Percentiles rank a stretch among this genome's conserved stretches.
Conservation (phyloP, 2,113 vertebrate genomes). For the Phrynocephalus versicolor region DNA sequence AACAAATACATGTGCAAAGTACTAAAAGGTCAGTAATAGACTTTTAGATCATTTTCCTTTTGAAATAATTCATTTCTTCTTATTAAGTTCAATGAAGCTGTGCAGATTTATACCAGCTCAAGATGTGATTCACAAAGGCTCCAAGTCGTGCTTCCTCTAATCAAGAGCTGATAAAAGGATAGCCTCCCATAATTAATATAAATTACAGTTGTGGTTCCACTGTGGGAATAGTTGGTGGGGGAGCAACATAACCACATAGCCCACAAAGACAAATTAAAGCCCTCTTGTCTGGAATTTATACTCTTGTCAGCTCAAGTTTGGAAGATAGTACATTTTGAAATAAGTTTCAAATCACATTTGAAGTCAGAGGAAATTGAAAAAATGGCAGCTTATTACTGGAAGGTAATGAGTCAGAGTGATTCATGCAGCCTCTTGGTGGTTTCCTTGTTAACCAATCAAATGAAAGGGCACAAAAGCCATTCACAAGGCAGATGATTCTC, state of each 20-base stretch:
- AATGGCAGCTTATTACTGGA: constrained; percentile 56
- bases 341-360: constrained; percentile 44
- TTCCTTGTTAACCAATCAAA: constrained; percentile 61
- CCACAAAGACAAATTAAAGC: constrained; percentile 34
- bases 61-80: neutral
- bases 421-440: constrained; percentile 56
- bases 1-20: neutral
- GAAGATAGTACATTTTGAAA: constrained; percentile 27
- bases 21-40: neutral
- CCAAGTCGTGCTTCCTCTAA: constrained; percentile 22
- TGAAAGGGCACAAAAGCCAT: constrained; percentile 64
- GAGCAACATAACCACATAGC: neutral
- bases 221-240: neutral
- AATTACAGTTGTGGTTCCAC: neutral
- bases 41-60: neutral
- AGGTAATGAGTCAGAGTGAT: constrained; percentile 68
- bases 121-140: neutral
- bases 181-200: neutral
- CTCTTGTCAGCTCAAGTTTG: constrained; percentile 23
- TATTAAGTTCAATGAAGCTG: neutral
- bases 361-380: constrained; percentile 45
- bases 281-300: constrained; percentile 32
- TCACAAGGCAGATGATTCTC: constrained; percentile 45
- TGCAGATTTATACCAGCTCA: constrained; percentile 7
- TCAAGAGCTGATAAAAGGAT: neutral